Percentiles rank a stretch among this genome's conserved stretches.
Conservation (phyloP, 2,113 vertebrate species). For the Neogobius melanostomus region DNA sequence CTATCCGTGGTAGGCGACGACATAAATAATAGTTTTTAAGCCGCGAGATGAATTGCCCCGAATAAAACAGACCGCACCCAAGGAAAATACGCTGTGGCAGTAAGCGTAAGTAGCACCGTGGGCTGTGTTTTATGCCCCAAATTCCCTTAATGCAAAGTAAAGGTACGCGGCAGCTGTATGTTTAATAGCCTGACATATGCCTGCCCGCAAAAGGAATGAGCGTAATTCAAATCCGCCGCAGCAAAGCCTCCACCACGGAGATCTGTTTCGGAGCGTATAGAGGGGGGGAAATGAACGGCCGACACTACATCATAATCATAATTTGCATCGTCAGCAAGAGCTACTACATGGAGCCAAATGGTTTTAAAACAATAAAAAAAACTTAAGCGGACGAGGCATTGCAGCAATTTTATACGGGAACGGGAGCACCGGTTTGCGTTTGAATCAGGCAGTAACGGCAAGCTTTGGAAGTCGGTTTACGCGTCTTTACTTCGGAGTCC, state of each 20-base stretch:
- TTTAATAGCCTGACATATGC: constrained; percentile 27
- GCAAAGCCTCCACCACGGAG: constrained; percentile 24
- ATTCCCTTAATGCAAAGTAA: constrained; percentile 24
- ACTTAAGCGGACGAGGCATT: not conserved
- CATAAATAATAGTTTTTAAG: constrained; percentile 55
- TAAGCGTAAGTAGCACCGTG: constrained; percentile 31
- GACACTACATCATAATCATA: constrained; percentile 42
- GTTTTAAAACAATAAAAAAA: constrained; percentile 34
- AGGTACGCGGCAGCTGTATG: constrained; percentile 17
- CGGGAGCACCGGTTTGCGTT: constrained; percentile 39
- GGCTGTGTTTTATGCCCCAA: constrained; percentile 29
- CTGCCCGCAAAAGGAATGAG: not conserved
- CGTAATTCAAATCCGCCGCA: constrained; percentile 27
- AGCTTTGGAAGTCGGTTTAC: too few species aligned
- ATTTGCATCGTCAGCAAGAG: constrained; percentile 42
- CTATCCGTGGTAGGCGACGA: constrained; percentile 42
- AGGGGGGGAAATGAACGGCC: constrained; percentile 30
- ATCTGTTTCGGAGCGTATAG: constrained; percentile 24
- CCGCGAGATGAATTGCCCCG: constrained; percentile 45
- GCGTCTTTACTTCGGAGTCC: too few species aligned
- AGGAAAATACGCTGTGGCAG: constrained; percentile 41
- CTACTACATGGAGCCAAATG: constrained; percentile 25
- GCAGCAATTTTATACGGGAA: constrained; percentile 21
- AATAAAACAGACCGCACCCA: constrained; percentile 56
- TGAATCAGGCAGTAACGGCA: constrained; percentile 1